Evolutionary conservation across 2,888 invertebrate genomes (phyloP).

Genomic region (Papilio demoleus): DNA sequence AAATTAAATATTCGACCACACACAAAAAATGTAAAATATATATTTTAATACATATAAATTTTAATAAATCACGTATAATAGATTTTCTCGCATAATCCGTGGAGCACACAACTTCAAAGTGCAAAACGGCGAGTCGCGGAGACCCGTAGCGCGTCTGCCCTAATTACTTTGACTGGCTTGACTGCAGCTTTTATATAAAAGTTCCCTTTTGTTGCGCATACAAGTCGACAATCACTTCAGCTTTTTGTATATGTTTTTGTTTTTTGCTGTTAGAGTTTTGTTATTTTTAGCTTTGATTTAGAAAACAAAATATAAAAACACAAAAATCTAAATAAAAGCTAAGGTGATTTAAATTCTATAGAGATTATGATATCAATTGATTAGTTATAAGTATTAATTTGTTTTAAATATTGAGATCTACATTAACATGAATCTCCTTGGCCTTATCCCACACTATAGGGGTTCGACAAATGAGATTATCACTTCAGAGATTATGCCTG

Average conservation of each 20-base stretch:
- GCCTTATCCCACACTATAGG: too few relatives aligned
- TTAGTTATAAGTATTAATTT: too few relatives aligned
- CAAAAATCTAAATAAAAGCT: neutral
- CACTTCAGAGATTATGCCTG: too few relatives aligned
- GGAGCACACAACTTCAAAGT: constrained; percentile 21
- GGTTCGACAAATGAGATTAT: too few relatives aligned
- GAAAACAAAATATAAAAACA: neutral
- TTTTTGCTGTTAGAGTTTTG: neutral
- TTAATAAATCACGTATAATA: neutral
- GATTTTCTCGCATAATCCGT: constrained; percentile 6
- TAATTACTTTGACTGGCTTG: constrained; percentile 37
- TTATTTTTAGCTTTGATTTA: constrained; percentile 5
- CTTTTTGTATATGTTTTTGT: constrained; percentile 19
- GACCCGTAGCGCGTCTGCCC: constrained; percentile 23
- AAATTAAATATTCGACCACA: too few relatives aligned
- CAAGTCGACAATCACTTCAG: constrained; percentile 23
- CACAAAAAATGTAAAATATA: too few relatives aligned
- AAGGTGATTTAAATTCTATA: too few relatives aligned
- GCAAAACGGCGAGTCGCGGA: constrained; percentile 18
- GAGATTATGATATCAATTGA: too few relatives aligned
- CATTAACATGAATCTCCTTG: too few relatives aligned
- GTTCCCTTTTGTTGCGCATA: constrained; percentile 20
- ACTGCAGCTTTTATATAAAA: constrained; percentile 21
- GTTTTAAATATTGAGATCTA: too few relatives aligned
- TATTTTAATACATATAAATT: neutral